These are phyloP conservation scores for Gambusia yucatana DNA, from an alignment of 2,797 vertebrate genomes.

Conservation along the genomic window DNA sequence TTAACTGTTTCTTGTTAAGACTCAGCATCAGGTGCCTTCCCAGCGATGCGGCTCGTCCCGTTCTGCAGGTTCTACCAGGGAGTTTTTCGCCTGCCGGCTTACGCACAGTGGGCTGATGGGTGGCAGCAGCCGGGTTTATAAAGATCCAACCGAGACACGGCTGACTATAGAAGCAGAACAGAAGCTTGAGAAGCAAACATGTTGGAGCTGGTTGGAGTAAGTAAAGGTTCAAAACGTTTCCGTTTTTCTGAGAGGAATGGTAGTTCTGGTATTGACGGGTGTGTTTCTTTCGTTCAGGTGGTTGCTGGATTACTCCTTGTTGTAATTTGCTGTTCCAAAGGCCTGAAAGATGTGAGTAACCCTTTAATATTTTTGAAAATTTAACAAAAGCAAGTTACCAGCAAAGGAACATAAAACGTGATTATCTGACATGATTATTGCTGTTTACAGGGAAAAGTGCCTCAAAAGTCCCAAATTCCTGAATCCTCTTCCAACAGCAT, in stretches of 20 bases:
- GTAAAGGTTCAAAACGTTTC: constrained; percentile 31
- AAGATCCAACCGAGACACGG: not conserved
- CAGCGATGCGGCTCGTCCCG: constrained; percentile 53
- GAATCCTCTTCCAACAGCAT: constrained; percentile 61
- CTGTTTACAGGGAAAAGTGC: constrained; percentile 53
- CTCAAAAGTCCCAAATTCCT: constrained; percentile 39
- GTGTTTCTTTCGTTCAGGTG: constrained; percentile 42
- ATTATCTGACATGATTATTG: constrained; percentile 8
- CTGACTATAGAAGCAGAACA: constrained; percentile 12
- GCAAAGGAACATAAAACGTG: not conserved
- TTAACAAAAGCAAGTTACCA: not conserved
- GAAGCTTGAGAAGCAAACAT: constrained; percentile 53
- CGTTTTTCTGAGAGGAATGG: constrained; percentile 3
- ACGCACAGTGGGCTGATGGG: not conserved
- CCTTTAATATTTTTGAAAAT: not conserved
- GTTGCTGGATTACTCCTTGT: constrained; percentile 69
- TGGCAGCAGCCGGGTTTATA: constrained; percentile 16
- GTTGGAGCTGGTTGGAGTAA: constrained; percentile 75
- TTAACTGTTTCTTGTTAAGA: not conserved
- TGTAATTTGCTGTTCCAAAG: constrained; percentile 70
- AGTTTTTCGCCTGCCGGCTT: constrained; percentile 1
- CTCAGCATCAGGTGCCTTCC: not conserved
- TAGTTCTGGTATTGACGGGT: not conserved
- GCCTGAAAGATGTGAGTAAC: constrained; percentile 68
- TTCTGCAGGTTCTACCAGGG: constrained; percentile 47